These are phyloP conservation scores for Hemibagrus guttatus DNA, from an alignment of 2,797 vertebrate species.

Conservation along the genomic window DNA sequence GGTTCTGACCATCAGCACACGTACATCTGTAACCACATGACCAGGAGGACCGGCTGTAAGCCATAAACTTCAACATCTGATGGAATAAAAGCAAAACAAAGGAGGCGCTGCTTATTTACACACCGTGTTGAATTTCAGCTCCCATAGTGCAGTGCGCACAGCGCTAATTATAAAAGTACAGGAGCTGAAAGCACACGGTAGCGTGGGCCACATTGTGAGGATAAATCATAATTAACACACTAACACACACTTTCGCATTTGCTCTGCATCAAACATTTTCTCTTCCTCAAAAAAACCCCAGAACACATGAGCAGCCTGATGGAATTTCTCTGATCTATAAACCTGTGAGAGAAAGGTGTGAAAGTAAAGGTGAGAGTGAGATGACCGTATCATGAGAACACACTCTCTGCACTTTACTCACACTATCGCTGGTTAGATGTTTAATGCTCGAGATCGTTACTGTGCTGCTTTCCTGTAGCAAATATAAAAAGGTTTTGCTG, in stretches of 20 bases:
- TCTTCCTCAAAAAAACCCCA: neutral
- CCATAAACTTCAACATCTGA: slow-evolving; percentile 58
- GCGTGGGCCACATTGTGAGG: slow-evolving; percentile 63
- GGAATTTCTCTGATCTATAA: neutral
- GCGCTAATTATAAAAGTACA: slow-evolving; percentile 74
- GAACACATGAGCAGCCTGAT: neutral
- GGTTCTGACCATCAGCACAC: neutral
- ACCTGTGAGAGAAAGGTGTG: neutral
- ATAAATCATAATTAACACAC: neutral
- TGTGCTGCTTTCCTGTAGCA: neutral
- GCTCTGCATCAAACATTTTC: neutral
- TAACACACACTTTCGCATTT: slow-evolving; percentile 42
- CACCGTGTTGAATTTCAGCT: slow-evolving; percentile 66
- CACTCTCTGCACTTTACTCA: neutral
- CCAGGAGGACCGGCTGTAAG: neutral
- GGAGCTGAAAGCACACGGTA: slow-evolving; percentile 68
- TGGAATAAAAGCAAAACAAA: slow-evolving; percentile 32
- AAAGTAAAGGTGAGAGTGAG: neutral
- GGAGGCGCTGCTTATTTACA: slow-evolving; percentile 62
- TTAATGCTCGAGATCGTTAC: neutral
- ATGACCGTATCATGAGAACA: neutral
- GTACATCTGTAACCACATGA: slow-evolving; percentile 52
- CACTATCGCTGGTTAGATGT: neutral
- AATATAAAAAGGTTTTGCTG: neutral
- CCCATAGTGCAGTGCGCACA: slow-evolving; percentile 84